phyloP scores from a whole-genome alignment of 2,888 invertebrate species.

The Aelia acuminata region DNA sequence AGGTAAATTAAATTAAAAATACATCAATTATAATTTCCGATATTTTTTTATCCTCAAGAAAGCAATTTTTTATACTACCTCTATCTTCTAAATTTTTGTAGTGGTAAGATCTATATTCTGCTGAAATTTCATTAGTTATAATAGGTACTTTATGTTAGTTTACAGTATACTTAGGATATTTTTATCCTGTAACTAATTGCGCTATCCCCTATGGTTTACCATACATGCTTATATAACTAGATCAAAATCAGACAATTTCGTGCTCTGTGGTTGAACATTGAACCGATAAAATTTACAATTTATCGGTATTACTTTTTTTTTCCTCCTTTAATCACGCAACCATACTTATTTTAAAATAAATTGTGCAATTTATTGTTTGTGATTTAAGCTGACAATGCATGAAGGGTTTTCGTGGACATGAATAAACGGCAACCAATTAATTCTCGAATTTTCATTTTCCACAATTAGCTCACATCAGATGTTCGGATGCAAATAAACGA shows the following conservation, averaged over 20 bases:
- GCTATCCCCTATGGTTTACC: no score
- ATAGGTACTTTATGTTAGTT: no score
- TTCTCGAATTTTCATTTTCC: not conserved
- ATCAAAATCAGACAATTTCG: not conserved
- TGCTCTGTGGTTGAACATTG: not conserved
- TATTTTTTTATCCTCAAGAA: no score
- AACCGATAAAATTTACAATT: not conserved
- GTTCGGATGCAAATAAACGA: no score
- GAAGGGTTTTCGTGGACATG: not conserved
- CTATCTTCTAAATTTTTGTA: no score
- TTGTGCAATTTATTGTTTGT: not conserved
- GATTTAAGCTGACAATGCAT: not conserved
- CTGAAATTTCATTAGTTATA: no score
- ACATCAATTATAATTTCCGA: no score
- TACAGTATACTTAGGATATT: no score
- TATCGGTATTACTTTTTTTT: not conserved
- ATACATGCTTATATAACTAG: not conserved
- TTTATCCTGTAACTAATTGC: no score
- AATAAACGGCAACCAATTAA: not conserved
- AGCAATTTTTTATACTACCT: no score
- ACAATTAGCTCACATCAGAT: not conserved
- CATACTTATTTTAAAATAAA: not conserved
- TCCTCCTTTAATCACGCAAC: not conserved
- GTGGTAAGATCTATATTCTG: no score
- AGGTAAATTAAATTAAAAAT: no score